Conservation (phyloP, 2,113 vertebrate species). For the Vimba vimba region DNA sequence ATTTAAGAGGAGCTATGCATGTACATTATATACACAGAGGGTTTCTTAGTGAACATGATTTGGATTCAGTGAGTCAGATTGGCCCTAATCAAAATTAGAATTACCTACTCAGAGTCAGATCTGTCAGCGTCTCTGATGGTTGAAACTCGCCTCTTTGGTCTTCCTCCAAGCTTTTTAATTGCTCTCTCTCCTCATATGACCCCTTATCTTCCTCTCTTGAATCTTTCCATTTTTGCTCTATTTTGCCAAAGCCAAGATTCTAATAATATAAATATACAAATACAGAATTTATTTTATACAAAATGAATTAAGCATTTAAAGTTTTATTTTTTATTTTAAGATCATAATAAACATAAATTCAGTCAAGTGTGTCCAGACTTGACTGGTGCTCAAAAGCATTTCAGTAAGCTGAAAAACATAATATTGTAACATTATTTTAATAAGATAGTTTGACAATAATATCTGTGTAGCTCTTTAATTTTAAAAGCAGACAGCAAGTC, state of each 20-base stretch:
- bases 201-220: conserved; percentile 13
- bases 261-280: background rate
- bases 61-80: background rate
- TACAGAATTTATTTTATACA: background rate
- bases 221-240: background rate
- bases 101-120: background rate
- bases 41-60: conserved; percentile 1
- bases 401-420: conserved; percentile 56
- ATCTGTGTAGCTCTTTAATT: conserved; percentile 9
- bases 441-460: conserved; percentile 20
- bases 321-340: background rate
- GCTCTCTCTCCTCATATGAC: conserved; percentile 64
- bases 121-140: background rate
- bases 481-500: conserved; percentile 6
- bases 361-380: background rate
- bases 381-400: background rate
- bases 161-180: conserved; percentile 63
- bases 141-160: conserved; percentile 50
- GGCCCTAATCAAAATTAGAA: background rate
- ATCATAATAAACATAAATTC: background rate
- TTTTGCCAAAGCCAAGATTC: background rate
- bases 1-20: background rate
- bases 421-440: conserved; percentile 18
- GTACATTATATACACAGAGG: background rate
- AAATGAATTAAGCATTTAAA: background rate